These are phyloP conservation scores for Palythoa grandiflora DNA, from an alignment of 92 coral and sea anemone genomes.

Conservation along the genomic window DNA sequence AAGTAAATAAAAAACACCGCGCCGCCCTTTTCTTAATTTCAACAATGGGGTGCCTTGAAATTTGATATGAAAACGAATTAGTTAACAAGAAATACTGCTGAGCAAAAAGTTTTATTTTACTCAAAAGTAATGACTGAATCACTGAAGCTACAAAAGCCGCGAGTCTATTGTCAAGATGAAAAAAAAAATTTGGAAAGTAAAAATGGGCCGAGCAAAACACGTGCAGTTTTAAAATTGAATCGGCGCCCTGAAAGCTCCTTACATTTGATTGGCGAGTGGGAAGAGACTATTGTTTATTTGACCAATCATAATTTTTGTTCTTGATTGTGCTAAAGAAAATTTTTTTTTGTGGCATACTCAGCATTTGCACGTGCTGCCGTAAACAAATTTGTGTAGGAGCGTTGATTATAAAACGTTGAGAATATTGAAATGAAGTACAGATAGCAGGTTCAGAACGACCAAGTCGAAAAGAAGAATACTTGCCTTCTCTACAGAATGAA, in stretches of 20 bases:
- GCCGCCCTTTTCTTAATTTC: no score
- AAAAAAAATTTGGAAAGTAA: not conserved
- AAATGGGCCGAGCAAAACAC: slow-evolving; percentile 34
- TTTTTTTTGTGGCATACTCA: not conserved
- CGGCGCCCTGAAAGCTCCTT: slow-evolving; percentile 16
- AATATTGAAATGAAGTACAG: slow-evolving; percentile 38
- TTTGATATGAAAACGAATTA: no score
- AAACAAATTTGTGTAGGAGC: slow-evolving; percentile 22
- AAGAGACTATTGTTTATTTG: not conserved
- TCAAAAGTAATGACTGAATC: no score
- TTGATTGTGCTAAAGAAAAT: not conserved
- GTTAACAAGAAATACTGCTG: no score
- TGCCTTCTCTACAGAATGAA: slow-evolving; percentile 22
- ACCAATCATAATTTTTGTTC: slow-evolving; percentile 7
- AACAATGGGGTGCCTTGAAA: no score
- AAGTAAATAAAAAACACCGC: no score
- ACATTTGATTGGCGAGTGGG: slow-evolving; percentile 18
- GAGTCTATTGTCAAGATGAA: no score
- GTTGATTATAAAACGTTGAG: slow-evolving; percentile 16
- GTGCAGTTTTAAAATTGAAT: slow-evolving; percentile 30
- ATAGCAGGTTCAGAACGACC: slow-evolving; percentile 8
- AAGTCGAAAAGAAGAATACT: not conserved
- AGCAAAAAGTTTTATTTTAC: no score
- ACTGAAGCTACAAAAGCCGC: no score
- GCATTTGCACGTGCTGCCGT: slow-evolving; percentile 49